Evolutionary conservation across 2,888 invertebrate genomes (phyloP).

Genomic region (Drosophila austrosaltans): DNA sequence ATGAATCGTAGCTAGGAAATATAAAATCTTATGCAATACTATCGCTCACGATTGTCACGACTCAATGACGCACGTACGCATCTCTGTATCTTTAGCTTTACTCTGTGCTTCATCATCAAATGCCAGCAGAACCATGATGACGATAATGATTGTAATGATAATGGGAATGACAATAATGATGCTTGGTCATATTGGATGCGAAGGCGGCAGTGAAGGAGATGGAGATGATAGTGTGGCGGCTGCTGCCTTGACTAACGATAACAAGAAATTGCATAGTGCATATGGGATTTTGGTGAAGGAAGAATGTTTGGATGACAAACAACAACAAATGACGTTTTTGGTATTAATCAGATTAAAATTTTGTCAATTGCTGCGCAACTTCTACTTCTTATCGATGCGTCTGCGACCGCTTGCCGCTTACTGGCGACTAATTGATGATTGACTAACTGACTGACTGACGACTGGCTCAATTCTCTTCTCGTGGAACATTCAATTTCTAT

Average conservation of each 20-base stretch:
- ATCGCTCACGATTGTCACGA: neutral
- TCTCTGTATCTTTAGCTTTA: constrained; percentile 3
- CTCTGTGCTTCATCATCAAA: constrained; percentile 4
- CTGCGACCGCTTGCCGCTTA: constrained; percentile 42
- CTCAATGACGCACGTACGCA: neutral
- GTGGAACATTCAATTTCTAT: constrained; percentile 69
- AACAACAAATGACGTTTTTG: constrained; percentile 6
- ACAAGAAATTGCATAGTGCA: constrained; percentile 1
- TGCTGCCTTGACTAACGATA: neutral
- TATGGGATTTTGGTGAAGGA: neutral
- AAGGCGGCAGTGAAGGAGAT: neutral
- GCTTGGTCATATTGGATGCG: constrained; percentile 6
- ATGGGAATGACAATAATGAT: neutral
- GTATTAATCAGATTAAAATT: constrained; percentile 5
- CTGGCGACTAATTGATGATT: too few relatives aligned
- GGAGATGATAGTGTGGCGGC: neutral
- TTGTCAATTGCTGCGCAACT: constrained; percentile 41
- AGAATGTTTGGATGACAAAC: neutral
- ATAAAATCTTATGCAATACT: neutral
- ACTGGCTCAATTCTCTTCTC: neutral
- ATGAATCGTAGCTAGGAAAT: too few relatives aligned
- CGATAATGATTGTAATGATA: neutral
- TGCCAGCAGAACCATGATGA: neutral
- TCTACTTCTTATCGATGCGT: neutral
- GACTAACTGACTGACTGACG: too few relatives aligned